Evolutionary conservation across 2,888 invertebrate genomes (phyloP).

Genomic region (Morinoia aosen): DNA sequence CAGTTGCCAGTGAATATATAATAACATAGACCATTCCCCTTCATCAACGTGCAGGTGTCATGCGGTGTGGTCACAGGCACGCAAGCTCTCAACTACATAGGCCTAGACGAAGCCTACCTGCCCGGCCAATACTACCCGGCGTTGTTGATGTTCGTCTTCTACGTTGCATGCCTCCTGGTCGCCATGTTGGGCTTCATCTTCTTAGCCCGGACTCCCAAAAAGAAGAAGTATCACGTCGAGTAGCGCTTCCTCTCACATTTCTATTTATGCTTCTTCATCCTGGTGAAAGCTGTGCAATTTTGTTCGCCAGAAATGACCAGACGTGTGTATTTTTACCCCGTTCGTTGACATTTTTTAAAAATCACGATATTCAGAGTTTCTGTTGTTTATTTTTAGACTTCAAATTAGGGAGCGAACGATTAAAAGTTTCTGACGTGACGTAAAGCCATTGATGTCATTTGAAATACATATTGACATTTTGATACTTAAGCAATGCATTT

Average conservation of each 20-base stretch:
- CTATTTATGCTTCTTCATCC: no score
- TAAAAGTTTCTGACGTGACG: background rate
- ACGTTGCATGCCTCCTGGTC: constrained; percentile 60
- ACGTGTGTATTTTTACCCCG: no score
- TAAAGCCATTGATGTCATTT: background rate
- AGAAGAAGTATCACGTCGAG: constrained; percentile 63
- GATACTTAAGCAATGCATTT: background rate
- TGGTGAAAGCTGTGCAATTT: no score
- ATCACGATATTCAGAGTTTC: no score
- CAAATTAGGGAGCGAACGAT: background rate
- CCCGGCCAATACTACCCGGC: constrained; percentile 61
- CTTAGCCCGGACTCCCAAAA: constrained; percentile 59
- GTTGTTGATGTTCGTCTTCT: constrained; percentile 60
- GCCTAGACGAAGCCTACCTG: constrained; percentile 58
- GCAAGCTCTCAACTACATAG: constrained; percentile 65
- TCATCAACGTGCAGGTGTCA: constrained; percentile 59
- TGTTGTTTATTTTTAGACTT: background rate
- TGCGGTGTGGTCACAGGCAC: constrained; percentile 65
- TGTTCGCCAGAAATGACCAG: no score
- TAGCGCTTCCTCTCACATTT: background rate
- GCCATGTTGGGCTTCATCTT: constrained; percentile 60
- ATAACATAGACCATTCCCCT: background rate
- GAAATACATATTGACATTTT: background rate
- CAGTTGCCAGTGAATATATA: no score
- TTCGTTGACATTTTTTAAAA: no score